Evolutionary conservation across 2,113 vertebrate species (phyloP).

Genomic region (Oryzias woworae): DNA sequence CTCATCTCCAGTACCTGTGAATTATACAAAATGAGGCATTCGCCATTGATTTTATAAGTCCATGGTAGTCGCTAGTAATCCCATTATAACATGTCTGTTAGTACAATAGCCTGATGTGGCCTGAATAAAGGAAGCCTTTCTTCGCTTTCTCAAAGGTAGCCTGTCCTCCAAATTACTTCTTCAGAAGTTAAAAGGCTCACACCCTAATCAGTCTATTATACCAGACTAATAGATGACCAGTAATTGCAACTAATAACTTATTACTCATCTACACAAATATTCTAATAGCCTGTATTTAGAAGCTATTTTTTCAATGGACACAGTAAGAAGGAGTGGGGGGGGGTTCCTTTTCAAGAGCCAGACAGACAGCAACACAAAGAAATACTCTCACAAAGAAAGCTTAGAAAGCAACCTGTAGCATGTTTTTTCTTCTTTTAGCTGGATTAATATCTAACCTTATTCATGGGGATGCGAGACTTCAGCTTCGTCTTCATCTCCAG

Average conservation of each 20-base stretch:
- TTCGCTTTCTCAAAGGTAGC: constrained; percentile 76
- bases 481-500: constrained; percentile 72
- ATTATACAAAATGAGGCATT: constrained; percentile 74
- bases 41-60: constrained; percentile 74
- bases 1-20: constrained; percentile 72
- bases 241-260: constrained; percentile 87
- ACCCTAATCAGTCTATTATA: constrained; percentile 82
- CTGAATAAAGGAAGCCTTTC: constrained; percentile 77
- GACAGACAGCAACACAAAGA: constrained; percentile 77
- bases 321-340: constrained; percentile 57
- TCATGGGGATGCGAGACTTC: constrained; percentile 73
- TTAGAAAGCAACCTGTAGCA: constrained; percentile 84
- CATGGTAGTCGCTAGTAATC: constrained; percentile 75
- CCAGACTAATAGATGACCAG: constrained; percentile 83
- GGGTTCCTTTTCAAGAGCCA: constrained; percentile 73
- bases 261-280: constrained; percentile 84
- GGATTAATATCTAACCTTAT: constrained; percentile 83
- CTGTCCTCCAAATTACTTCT: constrained; percentile 81
- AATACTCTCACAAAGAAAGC: constrained; percentile 76
- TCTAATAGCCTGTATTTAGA: constrained; percentile 85
- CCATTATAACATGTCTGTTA: constrained; percentile 80
- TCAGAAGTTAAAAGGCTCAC: constrained; percentile 81
- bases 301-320: constrained; percentile 78
- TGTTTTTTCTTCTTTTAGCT: constrained; percentile 76
- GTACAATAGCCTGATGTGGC: constrained; percentile 79